Percentiles rank a stretch among this genome's conserved stretches.
phyloP scores from a whole-genome alignment of 2,113 vertebrate genomes.

The Perccottus glenii region DNA sequence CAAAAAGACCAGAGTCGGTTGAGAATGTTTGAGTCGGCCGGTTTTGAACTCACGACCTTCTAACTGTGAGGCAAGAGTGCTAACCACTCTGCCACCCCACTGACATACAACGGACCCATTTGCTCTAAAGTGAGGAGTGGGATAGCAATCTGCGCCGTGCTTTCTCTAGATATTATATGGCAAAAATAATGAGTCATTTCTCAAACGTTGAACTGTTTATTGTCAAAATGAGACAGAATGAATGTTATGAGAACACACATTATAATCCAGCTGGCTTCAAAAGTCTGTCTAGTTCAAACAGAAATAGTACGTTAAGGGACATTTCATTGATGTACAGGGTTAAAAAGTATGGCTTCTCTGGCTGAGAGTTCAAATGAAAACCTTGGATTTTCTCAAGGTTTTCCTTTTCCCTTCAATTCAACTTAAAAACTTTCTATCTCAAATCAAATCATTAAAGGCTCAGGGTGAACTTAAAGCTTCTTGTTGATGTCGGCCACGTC shows the following conservation, averaged over 20 bases:
- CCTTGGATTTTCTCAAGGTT: neutral
- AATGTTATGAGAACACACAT: constrained; percentile 50
- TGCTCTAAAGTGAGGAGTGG: too few species aligned
- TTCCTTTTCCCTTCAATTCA: neutral
- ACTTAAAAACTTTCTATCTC: neutral
- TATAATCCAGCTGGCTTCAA: constrained; percentile 38
- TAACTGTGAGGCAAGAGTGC: too few species aligned
- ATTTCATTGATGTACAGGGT: constrained; percentile 50
- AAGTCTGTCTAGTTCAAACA: constrained; percentile 31
- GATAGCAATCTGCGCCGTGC: too few species aligned
- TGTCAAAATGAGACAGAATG: constrained; percentile 55
- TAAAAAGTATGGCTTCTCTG: constrained; percentile 27
- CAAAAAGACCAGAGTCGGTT: too few species aligned
- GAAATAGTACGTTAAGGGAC: constrained; percentile 35
- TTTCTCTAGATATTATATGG: too few species aligned
- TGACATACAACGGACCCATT: too few species aligned
- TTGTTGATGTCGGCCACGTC: neutral
- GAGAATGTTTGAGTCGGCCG: too few species aligned
- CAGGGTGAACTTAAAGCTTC: constrained; percentile 8
- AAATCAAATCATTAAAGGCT: neutral
- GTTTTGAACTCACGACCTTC: too few species aligned
- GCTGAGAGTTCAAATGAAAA: constrained; percentile 36
- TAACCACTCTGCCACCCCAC: too few species aligned
- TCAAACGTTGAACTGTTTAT: constrained; percentile 60
- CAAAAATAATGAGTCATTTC: neutral